Conservation (phyloP, 2,113 vertebrate genomes). For the Grammomys dolichurus region DNA sequence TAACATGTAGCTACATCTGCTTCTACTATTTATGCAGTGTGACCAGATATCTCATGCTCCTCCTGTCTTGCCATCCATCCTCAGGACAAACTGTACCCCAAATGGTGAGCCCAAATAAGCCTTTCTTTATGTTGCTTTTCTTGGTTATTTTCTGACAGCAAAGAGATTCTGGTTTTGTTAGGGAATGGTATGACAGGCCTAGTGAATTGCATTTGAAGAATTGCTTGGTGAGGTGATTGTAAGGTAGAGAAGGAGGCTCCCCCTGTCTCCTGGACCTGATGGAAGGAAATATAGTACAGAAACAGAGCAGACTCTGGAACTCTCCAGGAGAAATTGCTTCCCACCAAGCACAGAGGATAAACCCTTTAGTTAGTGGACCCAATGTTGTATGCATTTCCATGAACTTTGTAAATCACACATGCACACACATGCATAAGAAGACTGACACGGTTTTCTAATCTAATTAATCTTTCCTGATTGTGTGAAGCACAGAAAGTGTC, state of each 20-base stretch:
- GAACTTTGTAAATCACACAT: conserved; percentile 70
- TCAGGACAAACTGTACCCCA: not conserved
- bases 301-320: not conserved
- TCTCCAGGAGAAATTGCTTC: conserved; percentile 68
- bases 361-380: conserved; percentile 55
- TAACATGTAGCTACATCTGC: not conserved
- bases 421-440: conserved; percentile 23
- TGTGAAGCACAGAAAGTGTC: conserved; percentile 55
- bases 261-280: not conserved
- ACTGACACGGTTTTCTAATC: conserved; percentile 59
- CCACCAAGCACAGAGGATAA: conserved; percentile 48
- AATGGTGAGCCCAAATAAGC: not conserved
- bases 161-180: conserved; percentile 16
- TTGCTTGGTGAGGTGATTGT: not conserved
- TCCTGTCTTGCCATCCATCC: not conserved
- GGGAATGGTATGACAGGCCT: not conserved
- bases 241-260: not conserved
- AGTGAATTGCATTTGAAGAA: not conserved
- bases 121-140: not conserved
- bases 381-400: conserved; percentile 58
- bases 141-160: not conserved
- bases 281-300: not conserved
- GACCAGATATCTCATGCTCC: not conserved
- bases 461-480: conserved; percentile 75
- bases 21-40: not conserved